Evolutionary conservation across 2,888 invertebrate genomes (phyloP).

Genomic region (Limnephilus lunatus): DNA sequence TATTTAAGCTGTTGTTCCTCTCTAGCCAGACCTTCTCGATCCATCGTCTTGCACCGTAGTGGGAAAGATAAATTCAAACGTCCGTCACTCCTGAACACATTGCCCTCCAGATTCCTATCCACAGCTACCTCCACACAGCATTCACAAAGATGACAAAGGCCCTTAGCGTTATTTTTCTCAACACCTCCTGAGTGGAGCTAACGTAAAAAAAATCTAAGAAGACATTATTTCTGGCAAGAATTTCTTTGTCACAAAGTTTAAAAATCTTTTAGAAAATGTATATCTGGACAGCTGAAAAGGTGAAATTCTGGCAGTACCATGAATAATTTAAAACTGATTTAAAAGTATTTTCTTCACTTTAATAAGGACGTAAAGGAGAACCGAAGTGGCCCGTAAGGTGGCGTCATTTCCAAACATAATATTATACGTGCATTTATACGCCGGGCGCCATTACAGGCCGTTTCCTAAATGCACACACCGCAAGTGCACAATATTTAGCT

Average conservation of each 20-base stretch:
- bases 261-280: not conserved
- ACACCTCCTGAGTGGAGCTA: no score
- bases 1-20: no score
- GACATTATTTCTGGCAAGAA: not conserved
- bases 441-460: constrained; percentile 14
- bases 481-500: constrained; percentile 1
- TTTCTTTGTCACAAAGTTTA: not conserved
- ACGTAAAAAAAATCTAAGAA: not conserved
- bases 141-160: no score
- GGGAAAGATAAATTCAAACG: no score
- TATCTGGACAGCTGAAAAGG: not conserved
- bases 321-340: not conserved
- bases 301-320: not conserved
- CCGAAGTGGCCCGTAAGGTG: not conserved
- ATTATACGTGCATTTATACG: not conserved
- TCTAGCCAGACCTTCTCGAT: no score
- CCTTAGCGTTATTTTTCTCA: no score
- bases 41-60: no score
- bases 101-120: no score
- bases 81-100: no score
- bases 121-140: no score
- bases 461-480: constrained; percentile 5
- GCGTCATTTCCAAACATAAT: not conserved
- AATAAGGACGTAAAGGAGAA: no score
- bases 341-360: no score